Conservation (phyloP, 2,888 invertebrate genomes). For the Oligia strigilis region DNA sequence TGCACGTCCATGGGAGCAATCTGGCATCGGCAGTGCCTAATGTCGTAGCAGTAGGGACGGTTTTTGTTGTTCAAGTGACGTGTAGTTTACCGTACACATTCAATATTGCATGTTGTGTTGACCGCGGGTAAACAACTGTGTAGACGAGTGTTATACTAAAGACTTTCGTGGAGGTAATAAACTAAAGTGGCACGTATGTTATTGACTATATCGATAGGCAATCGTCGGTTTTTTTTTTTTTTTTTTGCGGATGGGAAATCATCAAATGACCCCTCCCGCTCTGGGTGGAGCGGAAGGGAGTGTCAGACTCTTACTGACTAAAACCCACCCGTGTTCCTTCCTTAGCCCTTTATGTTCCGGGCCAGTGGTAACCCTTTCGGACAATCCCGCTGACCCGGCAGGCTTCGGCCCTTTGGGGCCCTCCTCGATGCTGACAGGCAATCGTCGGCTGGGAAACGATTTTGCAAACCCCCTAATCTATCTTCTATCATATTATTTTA, state of each 20-base stretch:
- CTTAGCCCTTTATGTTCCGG: too few relatives aligned
- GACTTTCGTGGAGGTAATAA: conserved; percentile 1
- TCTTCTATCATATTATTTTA: too few relatives aligned
- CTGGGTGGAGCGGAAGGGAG: too few relatives aligned
- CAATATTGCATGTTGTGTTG: conserved; percentile 29
- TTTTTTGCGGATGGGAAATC: too few relatives aligned
- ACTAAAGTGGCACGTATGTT: conserved; percentile 4
- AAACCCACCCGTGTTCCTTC: too few relatives aligned
- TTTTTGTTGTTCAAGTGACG: too few relatives aligned
- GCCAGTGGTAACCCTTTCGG: too few relatives aligned
- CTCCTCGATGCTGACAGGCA: neutral
- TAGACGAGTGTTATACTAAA: neutral
- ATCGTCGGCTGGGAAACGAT: neutral
- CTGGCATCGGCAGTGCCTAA: neutral
- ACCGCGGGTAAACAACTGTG: conserved; percentile 4
- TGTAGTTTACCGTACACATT: neutral
- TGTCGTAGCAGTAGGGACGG: neutral
- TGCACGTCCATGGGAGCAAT: neutral
- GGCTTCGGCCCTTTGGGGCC: too few relatives aligned
- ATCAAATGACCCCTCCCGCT: too few relatives aligned
- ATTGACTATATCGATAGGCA: neutral
- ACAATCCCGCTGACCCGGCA: too few relatives aligned
- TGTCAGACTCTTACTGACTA: too few relatives aligned
- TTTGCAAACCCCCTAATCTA: neutral
- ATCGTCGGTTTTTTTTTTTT: too few relatives aligned